Conservation (phyloP, 2,888 invertebrate species). For the Ametastegia equiseti region DNA sequence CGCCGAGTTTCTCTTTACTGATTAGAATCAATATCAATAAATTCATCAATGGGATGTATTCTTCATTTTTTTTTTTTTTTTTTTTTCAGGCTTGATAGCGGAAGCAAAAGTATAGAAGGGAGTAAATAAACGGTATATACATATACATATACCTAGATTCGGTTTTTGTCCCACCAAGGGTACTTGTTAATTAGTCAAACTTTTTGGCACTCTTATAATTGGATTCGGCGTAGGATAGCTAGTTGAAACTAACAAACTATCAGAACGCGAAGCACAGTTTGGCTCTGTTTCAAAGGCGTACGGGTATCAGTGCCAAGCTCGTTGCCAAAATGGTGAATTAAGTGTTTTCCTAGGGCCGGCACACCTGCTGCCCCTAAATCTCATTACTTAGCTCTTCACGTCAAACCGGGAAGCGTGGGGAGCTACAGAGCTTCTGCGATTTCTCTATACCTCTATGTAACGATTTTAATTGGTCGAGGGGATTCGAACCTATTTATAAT, state of each 20-base stretch:
- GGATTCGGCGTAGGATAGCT: constrained; percentile 6
- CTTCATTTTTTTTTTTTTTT: not conserved
- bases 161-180: not conserved
- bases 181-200: constrained; percentile 23
- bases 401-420: constrained; percentile 58
- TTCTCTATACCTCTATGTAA: constrained; percentile 62
- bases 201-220: constrained; percentile 39
- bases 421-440: constrained; percentile 28
- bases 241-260: constrained; percentile 44
- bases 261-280: constrained; percentile 44
- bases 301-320: constrained; percentile 51
- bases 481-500: constrained; percentile 66
- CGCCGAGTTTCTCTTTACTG: not conserved
- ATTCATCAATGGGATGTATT: not conserved
- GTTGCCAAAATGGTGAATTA: constrained; percentile 65
- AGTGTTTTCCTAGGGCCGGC: constrained; percentile 60
- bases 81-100: not conserved
- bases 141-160: not conserved
- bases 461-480: constrained; percentile 72
- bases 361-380: constrained; percentile 74
- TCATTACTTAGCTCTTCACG: constrained; percentile 66
- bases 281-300: constrained; percentile 52
- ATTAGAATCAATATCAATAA: not conserved
- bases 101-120: not conserved
- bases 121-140: not conserved